A percentile compares a stretch with the other conserved stretches of the same genome.
These are phyloP conservation scores for Cantharis flavilabris DNA, from an alignment of 2,888 invertebrate genomes.

Conservation along the genomic window DNA sequence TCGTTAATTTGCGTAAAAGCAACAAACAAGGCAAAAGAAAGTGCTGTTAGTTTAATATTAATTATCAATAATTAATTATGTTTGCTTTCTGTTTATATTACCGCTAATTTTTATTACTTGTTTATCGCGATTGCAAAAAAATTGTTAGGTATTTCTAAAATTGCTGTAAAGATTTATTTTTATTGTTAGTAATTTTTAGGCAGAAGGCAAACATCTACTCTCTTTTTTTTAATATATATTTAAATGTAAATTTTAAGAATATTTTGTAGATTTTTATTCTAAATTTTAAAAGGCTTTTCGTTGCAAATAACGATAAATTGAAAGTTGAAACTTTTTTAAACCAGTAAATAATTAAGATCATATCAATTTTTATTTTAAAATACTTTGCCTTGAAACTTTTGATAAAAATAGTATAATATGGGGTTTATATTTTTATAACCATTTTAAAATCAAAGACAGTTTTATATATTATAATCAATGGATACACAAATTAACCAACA, in stretches of 20 bases:
- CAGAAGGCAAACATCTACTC: slow-evolving; percentile 11
- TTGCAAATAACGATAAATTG: slow-evolving; percentile 19
- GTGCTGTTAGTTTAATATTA: slow-evolving; percentile 57
- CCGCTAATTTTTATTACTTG: background rate
- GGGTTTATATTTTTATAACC: background rate
- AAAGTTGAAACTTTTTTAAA: background rate
- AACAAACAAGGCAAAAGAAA: slow-evolving; percentile 66
- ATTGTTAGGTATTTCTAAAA: background rate
- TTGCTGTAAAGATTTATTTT: background rate
- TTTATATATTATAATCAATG: background rate
- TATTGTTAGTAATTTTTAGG: background rate
- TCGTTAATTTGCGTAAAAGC: slow-evolving; percentile 72
- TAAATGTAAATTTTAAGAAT: slow-evolving; percentile 10
- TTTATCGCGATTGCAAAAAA: background rate
- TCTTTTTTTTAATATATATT: slow-evolving; percentile 4
- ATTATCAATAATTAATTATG: background rate
- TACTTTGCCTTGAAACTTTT: background rate
- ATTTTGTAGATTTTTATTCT: slow-evolving; percentile 11
- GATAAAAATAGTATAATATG: background rate
- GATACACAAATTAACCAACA: background rate
- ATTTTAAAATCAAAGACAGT: background rate
- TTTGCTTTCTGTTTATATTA: slow-evolving; percentile 24
- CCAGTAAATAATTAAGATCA: background rate
- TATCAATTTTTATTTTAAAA: background rate
- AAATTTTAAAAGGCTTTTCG: slow-evolving; percentile 9